Percentiles rank a stretch among this genome's conserved stretches.
Evolutionary conservation across 2,797 vertebrate species (phyloP).

Genomic region (Lophotriccus pileatus): DNA sequence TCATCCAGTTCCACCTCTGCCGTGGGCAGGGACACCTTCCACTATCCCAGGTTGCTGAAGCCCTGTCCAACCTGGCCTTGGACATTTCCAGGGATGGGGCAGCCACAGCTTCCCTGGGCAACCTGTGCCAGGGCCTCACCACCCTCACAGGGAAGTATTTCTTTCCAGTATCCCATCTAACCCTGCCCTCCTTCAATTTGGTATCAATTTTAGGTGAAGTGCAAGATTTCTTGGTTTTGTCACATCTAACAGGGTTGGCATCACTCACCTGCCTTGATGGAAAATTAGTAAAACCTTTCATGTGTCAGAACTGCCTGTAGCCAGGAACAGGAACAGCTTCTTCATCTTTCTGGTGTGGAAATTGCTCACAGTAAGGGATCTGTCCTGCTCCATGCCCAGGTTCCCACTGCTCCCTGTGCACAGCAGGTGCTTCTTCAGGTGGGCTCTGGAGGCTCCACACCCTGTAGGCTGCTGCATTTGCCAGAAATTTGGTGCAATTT

Average conservation of each 20-base stretch:
- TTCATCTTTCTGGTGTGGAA: background rate
- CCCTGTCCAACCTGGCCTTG: background rate
- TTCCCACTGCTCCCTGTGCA: background rate
- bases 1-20: background rate
- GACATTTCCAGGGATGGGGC: background rate
- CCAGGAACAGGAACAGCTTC: background rate
- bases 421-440: background rate
- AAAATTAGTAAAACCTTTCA: background rate
- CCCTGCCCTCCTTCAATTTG: background rate
- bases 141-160: background rate
- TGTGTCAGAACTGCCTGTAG: background rate
- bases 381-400: background rate
- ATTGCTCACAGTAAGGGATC: background rate
- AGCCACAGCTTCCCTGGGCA: background rate
- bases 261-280: background rate
- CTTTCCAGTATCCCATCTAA: background rate
- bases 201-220: background rate
- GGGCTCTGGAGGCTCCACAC: background rate
- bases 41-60: fast-evolving
- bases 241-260: background rate
- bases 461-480: background rate
- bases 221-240: background rate
- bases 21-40: background rate
- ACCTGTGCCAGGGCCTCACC: background rate
- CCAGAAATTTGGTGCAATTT: background rate